A percentile compares a stretch with the other conserved stretches of the same genome.
Evolutionary conservation across 1,140 invertebrate genomes (phyloP).

Genomic region (Schlechtendalia chinensis): DNA sequence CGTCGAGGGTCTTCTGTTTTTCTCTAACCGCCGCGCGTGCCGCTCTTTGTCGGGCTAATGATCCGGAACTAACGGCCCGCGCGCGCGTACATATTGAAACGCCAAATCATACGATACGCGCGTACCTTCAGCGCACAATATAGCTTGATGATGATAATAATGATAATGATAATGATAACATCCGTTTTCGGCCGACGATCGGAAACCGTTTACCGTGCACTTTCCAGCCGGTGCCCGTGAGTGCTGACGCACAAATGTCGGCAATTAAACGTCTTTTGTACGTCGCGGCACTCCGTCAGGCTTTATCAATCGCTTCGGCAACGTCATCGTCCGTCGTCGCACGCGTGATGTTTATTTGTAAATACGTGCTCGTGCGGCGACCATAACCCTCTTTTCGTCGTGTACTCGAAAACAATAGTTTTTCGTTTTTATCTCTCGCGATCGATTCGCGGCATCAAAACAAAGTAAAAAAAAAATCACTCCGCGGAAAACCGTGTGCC

Average conservation of each 20-base stretch:
- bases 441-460: conserved; percentile 19
- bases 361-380: background rate
- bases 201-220: too few relatives aligned
- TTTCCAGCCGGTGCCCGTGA: too few relatives aligned
- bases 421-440: background rate
- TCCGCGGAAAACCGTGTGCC: background rate
- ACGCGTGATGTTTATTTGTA: background rate
- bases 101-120: background rate
- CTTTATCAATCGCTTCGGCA: conserved; percentile 16
- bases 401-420: conserved; percentile 21
- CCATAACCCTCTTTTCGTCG: background rate
- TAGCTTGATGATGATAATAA: conserved; percentile 33
- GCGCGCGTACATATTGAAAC: background rate
- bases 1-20: conserved; percentile 36
- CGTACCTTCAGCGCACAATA: background rate
- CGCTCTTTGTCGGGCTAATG: conserved; percentile 35
- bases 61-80: conserved; percentile 46
- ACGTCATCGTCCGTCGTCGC: conserved; percentile 26
- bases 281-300: too few relatives aligned
- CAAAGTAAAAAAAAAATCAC: conserved; percentile 10
- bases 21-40: background rate
- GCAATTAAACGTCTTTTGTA: conserved; percentile 1
- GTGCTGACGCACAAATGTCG: too few relatives aligned
- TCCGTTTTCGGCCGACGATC: conserved; percentile 44
- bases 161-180: background rate